These are phyloP conservation scores for Mylabris phalerata DNA, from an alignment of 1,140 invertebrate species.

Conservation along the genomic window DNA sequence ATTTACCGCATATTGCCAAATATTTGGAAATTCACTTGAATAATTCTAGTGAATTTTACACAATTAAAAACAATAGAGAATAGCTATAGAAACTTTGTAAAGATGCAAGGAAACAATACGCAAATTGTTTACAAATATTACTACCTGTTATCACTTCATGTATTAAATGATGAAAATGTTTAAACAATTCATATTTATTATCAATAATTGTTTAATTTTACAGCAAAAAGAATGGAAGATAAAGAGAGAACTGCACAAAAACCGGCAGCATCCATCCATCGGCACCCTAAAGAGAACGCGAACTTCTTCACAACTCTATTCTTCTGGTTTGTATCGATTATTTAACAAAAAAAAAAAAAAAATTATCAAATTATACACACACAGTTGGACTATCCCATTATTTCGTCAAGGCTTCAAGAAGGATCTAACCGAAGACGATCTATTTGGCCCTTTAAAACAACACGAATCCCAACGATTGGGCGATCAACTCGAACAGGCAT, in stretches of 20 bases:
- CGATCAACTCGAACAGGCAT: neutral
- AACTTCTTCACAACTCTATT: constrained; percentile 19
- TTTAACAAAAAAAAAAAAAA: neutral
- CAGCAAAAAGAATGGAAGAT: constrained; percentile 42
- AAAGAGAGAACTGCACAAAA: neutral
- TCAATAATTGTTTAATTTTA: neutral
- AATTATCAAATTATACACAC: neutral
- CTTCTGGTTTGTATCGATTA: constrained; percentile 12
- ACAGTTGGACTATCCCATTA: constrained; percentile 56
- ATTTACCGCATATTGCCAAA: no score
- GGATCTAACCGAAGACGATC: constrained; percentile 1
- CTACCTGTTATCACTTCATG: no score
- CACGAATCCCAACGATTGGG: constrained; percentile 1
- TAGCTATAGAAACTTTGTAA: no score
- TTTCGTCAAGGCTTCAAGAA: constrained; percentile 3
- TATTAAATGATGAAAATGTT: no score
- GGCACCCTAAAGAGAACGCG: constrained; percentile 11
- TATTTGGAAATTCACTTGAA: no score
- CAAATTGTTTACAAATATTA: no score
- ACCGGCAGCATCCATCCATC: neutral
- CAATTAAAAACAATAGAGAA: no score
- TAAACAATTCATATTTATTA: no score
- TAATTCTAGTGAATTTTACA: no score
- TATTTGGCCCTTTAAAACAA: neutral
- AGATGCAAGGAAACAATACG: no score